A percentile compares a stretch with the other conserved stretches of the same genome.
Conservation (phyloP, 1,140 invertebrate genomes). For the Pemphigus obesinymphae region DNA sequence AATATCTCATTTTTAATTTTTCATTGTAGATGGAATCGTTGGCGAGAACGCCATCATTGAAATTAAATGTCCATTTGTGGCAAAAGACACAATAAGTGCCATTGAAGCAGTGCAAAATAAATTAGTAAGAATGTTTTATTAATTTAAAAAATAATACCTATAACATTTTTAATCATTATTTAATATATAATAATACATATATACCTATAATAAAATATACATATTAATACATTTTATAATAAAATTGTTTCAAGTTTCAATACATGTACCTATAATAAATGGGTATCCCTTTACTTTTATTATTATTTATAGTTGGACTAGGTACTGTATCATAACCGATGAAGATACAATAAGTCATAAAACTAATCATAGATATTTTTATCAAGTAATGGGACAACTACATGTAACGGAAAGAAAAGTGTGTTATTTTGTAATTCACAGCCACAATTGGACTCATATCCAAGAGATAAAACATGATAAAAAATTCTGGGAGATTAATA, state of each 20-base stretch:
- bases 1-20: not conserved
- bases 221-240: too few species aligned
- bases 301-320: not conserved
- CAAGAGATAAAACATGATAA: too few species aligned
- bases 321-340: not conserved
- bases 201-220: too few species aligned
- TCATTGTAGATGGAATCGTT: not conserved
- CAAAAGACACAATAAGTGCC: not conserved
- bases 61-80: slow-evolving; percentile 13
- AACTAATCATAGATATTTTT: not conserved
- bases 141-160: not conserved
- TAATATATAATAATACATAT: not conserved
- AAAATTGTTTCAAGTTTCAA: too few species aligned
- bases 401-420: too few species aligned
- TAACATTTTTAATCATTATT: not conserved
- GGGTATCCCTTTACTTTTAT: too few species aligned
- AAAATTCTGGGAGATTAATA: too few species aligned
- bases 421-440: too few species aligned
- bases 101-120: not conserved
- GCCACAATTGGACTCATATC: too few species aligned
- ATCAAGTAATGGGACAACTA: not conserved
- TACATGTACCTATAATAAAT: too few species aligned
- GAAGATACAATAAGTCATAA: not conserved
- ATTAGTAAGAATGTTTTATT: not conserved
- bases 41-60: not conserved